Conservation (phyloP, 2,888 invertebrate species). For the Leucania comma region DNA sequence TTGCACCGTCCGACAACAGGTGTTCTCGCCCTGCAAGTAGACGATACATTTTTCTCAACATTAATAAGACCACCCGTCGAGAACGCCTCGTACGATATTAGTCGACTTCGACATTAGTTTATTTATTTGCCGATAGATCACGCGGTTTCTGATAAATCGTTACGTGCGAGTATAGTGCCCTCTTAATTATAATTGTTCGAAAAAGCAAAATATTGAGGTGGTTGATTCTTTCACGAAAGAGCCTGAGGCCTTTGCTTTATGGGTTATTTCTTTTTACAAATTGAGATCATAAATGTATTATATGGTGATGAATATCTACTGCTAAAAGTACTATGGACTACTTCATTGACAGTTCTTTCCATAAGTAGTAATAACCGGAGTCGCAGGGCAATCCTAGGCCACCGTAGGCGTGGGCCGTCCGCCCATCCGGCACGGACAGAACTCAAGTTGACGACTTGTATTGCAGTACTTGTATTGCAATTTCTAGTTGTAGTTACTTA, state of each 20-base stretch:
- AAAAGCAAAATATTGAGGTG: constrained; percentile 4
- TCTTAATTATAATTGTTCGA: constrained; percentile 37
- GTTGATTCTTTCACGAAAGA: not conserved
- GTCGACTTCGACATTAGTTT: constrained; percentile 64
- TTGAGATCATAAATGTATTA: too few species aligned
- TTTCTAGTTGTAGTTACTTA: too few species aligned
- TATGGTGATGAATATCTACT: too few species aligned
- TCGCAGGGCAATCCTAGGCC: too few species aligned
- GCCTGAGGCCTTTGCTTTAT: not conserved
- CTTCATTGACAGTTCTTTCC: too few species aligned
- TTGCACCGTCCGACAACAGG: constrained; percentile 23
- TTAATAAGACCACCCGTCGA: constrained; percentile 67
- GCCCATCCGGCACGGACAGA: too few species aligned
- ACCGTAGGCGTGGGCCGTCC: too few species aligned
- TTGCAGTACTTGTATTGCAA: too few species aligned
- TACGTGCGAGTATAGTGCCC: not conserved
- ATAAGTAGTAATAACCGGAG: too few species aligned
- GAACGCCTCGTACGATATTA: constrained; percentile 59
- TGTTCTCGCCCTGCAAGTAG: constrained; percentile 44
- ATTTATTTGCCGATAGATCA: constrained; percentile 68
- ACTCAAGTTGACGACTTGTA: too few species aligned
- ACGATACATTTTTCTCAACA: constrained; percentile 67
- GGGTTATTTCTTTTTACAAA: too few species aligned
- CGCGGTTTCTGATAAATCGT: constrained; percentile 52
- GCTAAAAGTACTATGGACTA: too few species aligned